Base-by-base conservation (phyloP, 92 coral and sea anemone species). In the Palythoa caribaeorum region DNA sequence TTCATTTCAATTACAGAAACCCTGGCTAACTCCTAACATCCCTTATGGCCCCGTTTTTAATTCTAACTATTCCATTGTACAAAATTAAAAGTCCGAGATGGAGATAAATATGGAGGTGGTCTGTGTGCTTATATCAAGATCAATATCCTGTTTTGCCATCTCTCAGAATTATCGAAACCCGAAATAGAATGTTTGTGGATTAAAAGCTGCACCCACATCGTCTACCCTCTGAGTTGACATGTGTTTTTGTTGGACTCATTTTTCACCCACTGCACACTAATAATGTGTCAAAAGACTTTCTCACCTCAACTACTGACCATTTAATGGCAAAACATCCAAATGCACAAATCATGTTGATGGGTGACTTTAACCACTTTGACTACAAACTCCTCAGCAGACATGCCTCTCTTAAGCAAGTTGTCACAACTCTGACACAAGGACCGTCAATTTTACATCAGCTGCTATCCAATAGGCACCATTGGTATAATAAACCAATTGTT, bases 331-430 rank as follows among this genome's bases (percentile, higher is more conserved):
- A 50, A 70, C 57, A 86, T 9, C 89, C 83, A 19, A 86, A 86
- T 55, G 75, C 89, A 21, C 76, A 83, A 52, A 73, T 85, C 60
- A 73, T 85, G 88, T 73, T 85, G 65, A 66, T 73, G 88, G 88
- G 81, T n/a, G 88, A 85, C 65, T 85, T 73, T 38, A 85, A 85
- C 66, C 88, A 85, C 66, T 85, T 73, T 69, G 88, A 86, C 83
- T 57, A 73, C 53, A 86, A 86, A 6, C 48, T 44, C 48, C 48
- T 44, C 48, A 3, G 48, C 48, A 44, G 48, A 44, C 48, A 44
- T 44, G 48, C 48, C 48, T 44, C 6, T 44, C 48, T 44, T 44
- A 44, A 44, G 50, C 6, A 44, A 44, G 50, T 44, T 44, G 50
- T 44, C 50, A 44, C 50, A 44, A 44, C 50, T 44, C 50, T 8